Evolutionary conservation across 2,888 invertebrate species (phyloP), one percentile per base, ranked within the genome.

Genomic region (Acholoe squamosa): DNA sequence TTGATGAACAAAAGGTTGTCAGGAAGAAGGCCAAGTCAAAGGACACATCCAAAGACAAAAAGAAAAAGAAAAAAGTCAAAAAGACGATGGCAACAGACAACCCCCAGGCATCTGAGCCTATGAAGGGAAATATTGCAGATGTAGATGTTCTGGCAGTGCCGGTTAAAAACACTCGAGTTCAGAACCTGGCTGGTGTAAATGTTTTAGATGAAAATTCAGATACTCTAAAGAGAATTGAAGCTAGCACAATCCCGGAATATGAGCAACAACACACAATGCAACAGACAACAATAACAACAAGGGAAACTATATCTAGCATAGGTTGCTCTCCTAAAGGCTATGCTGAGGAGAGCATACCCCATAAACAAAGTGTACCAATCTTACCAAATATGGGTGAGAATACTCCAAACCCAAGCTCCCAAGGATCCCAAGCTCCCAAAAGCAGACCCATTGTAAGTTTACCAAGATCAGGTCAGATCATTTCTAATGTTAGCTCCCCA

Each of bases 1-100:
- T 1, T 19, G 19, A 1, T 12, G 19, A 19, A 61, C 12, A 61
- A 61, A 61, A 19, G 61, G 76, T 76, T 7, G 16, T 7, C 7
- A 52, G 19, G 86, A 86, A 86, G 31, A 86, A 86, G 31, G 1
- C 28, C 3, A 86, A 86, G 33, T 34, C 34, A 0, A 84, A 84
- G n/a, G 43, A 52, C 19, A 84, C 34, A n/a, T 12, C 34, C 14
- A 84, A 84, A 25, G 52, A 28, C 3, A 86, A 86, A 19, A 86
- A 86, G 33, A 34, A 34, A 3, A 80, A 80, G 43, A 80, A 43
- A 43, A 22, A 14, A 1, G 34, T 34, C 16, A 33, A 33, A 22
- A 10, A 3, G 3, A 80, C 12, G 34, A n/a, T 22, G 33, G 80
- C 33, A 22, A 34, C 33, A 43, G 31, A 19, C 22, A 80, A 0